A percentile compares a stretch with the other conserved stretches of the same genome.
Evolutionary conservation across 2,113 vertebrate species (phyloP).

Genomic region (Redunca redunca): DNA sequence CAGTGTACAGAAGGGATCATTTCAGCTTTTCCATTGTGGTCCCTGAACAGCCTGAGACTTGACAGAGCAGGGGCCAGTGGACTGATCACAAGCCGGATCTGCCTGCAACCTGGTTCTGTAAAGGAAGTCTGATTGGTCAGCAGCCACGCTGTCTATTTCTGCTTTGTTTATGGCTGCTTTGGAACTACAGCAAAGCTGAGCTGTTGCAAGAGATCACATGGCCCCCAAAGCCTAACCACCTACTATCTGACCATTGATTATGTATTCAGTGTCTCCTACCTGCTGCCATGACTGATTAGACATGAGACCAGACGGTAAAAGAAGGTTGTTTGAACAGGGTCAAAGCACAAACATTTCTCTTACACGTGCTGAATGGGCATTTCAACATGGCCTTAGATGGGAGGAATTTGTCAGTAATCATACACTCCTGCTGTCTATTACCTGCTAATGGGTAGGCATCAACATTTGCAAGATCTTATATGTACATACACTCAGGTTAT

Average conservation of each 20-base stretch:
- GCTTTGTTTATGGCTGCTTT: not conserved
- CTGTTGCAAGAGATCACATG: rapidly evolving
- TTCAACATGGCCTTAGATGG: too few relatives aligned
- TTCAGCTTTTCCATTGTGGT: not conserved
- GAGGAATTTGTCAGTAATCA: not conserved
- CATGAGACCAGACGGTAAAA: not conserved
- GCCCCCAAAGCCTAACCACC: not conserved
- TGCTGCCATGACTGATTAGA: not conserved
- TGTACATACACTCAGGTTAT: rapidly evolving
- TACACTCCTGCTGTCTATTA: not conserved
- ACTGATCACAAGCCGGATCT: not conserved
- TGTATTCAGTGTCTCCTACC: rapidly evolving
- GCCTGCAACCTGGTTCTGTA: not conserved
- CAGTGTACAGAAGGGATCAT: not conserved
- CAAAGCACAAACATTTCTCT: not conserved
- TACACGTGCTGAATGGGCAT: rapidly evolving
- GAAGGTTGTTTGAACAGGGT: not conserved
- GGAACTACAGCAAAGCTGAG: not conserved
- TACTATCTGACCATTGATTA: not conserved
- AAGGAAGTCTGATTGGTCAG: not conserved
- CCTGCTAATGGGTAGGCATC: rapidly evolving
- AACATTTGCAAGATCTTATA: rapidly evolving
- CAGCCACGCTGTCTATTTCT: not conserved
- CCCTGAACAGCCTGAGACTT: rapidly evolving
- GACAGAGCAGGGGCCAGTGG: too few relatives aligned